These are phyloP conservation scores for Pterostichus niger DNA, from an alignment of 2,888 invertebrate genomes.

Conservation along the genomic window DNA sequence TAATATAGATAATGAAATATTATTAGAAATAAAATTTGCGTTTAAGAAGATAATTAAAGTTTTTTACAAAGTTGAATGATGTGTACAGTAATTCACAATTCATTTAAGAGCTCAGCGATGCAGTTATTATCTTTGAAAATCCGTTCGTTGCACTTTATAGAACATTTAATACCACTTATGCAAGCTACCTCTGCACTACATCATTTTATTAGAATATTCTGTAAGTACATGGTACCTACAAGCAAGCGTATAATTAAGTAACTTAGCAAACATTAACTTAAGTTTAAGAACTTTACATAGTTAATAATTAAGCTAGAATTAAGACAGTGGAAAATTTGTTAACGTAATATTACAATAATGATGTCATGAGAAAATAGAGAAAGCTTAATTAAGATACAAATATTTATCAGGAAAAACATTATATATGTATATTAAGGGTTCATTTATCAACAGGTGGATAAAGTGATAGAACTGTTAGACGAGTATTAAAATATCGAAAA, in stretches of 20 bases:
- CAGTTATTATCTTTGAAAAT: background rate
- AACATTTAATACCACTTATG: slow-evolving; percentile 12
- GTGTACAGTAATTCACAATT: no score
- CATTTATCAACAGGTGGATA: no score
- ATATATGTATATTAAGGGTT: no score
- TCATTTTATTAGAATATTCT: slow-evolving; percentile 12
- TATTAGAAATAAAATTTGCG: no score
- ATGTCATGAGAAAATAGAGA: no score
- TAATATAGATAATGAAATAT: no score
- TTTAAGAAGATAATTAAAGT: no score
- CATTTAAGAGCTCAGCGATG: background rate
- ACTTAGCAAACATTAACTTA: slow-evolving; percentile 20
- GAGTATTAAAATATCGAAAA: no score
- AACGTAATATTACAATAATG: background rate
- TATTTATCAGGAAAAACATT: no score
- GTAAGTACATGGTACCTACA: background rate
- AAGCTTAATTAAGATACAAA: no score
- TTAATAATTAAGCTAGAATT: slow-evolving; percentile 21
- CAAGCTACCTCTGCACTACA: slow-evolving; percentile 22
- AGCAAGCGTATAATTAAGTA: slow-evolving; percentile 23
- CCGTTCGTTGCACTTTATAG: background rate
- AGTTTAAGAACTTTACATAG: slow-evolving; percentile 4
- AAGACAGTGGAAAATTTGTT: slow-evolving; percentile 33
- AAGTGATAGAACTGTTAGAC: no score
- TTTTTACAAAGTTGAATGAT: no score